A percentile compares a stretch with the other conserved stretches of the same genome.
phyloP scores from a whole-genome alignment of 2,113 vertebrate genomes.

The Hippocampus comes region DNA sequence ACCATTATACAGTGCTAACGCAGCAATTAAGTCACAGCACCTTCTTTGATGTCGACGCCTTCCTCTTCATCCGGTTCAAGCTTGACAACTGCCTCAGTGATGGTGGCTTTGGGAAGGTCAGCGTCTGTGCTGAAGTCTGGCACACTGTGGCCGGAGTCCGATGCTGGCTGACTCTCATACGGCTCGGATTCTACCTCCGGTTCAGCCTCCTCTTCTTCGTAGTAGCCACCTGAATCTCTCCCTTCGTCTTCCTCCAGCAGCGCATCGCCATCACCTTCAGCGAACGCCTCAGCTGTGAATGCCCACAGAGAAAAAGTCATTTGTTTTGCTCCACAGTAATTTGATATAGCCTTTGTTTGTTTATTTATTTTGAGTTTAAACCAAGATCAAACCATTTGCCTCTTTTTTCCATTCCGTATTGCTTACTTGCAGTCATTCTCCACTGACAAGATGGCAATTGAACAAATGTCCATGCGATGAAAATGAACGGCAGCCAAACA shows the following conservation, averaged over 20 bases:
- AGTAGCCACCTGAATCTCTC: conserved; percentile 61
- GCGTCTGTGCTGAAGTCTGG: conserved; percentile 57
- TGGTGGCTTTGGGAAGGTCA: conserved; percentile 45
- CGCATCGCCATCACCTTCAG: conserved; percentile 11
- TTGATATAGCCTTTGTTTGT: no score
- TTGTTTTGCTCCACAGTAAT: no score
- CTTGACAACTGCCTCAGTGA: conserved; percentile 27
- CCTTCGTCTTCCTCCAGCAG: conserved; percentile 52
- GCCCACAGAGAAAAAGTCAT: not conserved
- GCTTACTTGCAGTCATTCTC: no score
- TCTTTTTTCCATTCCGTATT: no score
- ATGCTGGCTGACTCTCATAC: conserved; percentile 29
- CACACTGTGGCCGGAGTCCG: conserved; percentile 31
- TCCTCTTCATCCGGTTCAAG: not conserved
- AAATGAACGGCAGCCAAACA: no score
- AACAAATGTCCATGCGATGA: no score
- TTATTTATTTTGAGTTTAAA: no score
- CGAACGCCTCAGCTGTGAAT: conserved; percentile 33
- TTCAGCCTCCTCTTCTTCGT: conserved; percentile 57
- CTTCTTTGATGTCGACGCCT: conserved; percentile 28
- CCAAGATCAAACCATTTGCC: no score
- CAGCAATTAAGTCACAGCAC: conserved; percentile 25
- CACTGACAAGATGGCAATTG: no score
- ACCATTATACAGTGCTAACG: no score
- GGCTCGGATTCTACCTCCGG: conserved; percentile 45